A percentile compares a stretch with the other conserved stretches of the same genome.
Evolutionary conservation across 35 echinoderm and acorn worm species (phyloP).

Genomic region (Stichopus chloronotus): DNA sequence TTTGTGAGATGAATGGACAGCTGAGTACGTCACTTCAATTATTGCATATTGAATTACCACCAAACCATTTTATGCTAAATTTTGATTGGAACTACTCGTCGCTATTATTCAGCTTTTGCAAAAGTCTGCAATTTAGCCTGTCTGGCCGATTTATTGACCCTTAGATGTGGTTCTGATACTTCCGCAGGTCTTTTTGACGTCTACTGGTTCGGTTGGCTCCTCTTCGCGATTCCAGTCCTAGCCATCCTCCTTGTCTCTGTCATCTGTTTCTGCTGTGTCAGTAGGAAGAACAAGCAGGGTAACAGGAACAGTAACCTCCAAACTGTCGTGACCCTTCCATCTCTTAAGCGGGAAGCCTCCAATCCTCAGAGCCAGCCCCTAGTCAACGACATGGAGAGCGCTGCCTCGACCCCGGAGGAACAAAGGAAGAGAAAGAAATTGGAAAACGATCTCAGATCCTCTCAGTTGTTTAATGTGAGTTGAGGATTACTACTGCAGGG

Average conservation of each 20-base stretch:
- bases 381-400: constrained; percentile 34
- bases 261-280: constrained; percentile 24
- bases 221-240: constrained; percentile 14
- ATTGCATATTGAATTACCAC: too few relatives aligned
- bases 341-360: neutral
- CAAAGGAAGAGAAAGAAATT: constrained; percentile 6
- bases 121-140: too few relatives aligned
- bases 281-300: neutral
- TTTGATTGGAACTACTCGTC: too few relatives aligned
- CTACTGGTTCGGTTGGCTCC: constrained; percentile 46
- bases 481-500: too few relatives aligned
- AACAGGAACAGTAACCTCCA: neutral
- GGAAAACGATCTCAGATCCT: constrained; percentile 1
- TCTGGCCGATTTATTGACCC: too few relatives aligned
- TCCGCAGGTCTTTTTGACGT: neutral
- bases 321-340: constrained; percentile 23
- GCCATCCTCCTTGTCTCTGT: neutral
- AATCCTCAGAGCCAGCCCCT: constrained; percentile 37
- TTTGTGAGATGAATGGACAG: too few relatives aligned
- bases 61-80: too few relatives aligned
- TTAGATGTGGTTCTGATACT: too few relatives aligned
- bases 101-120: too few relatives aligned
- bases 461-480: constrained; percentile 22
- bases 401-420: constrained; percentile 40
- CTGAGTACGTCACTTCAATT: too few relatives aligned